Percentiles rank a stretch among this genome's conserved stretches.
These are phyloP conservation scores for Trisateles emortualis DNA, from an alignment of 2,888 invertebrate species.

Conservation along the genomic window DNA sequence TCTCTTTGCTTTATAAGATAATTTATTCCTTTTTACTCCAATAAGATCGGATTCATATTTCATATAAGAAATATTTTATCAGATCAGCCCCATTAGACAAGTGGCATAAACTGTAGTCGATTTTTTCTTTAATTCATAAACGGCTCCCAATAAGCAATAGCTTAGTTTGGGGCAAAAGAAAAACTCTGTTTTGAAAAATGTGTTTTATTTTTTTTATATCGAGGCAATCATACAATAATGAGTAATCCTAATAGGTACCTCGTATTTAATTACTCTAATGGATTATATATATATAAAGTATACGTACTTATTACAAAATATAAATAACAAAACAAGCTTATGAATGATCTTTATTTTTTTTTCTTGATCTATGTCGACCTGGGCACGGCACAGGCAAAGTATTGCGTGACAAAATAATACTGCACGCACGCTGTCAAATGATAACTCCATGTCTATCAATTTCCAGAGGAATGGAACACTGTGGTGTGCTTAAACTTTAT, in stretches of 20 bases:
- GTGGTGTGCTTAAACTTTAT: slow-evolving; percentile 65
- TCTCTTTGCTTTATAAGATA: neutral
- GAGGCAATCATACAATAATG: no score
- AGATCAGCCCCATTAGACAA: no score
- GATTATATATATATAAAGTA: no score
- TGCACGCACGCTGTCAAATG: slow-evolving; percentile 85
- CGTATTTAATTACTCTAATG: no score
- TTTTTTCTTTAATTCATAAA: no score
- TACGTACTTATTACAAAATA: no score
- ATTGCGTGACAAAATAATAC: slow-evolving; percentile 78
- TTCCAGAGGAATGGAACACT: slow-evolving; percentile 76
- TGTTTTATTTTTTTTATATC: no score
- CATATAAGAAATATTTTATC: neutral
- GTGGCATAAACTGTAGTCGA: no score
- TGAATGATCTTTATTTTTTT: slow-evolving; percentile 9
- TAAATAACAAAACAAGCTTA: neutral
- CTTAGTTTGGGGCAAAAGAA: no score
- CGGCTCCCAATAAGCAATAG: no score
- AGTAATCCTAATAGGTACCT: no score
- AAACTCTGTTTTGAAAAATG: no score
- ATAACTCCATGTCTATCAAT: slow-evolving; percentile 86
- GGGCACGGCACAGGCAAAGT: slow-evolving; percentile 67
- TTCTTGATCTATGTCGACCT: slow-evolving; percentile 61
- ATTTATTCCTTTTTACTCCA: neutral
- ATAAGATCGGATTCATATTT: neutral